phyloP scores from a whole-genome alignment of 2,113 vertebrate species.

The Hemiscyllium ocellatum region DNA sequence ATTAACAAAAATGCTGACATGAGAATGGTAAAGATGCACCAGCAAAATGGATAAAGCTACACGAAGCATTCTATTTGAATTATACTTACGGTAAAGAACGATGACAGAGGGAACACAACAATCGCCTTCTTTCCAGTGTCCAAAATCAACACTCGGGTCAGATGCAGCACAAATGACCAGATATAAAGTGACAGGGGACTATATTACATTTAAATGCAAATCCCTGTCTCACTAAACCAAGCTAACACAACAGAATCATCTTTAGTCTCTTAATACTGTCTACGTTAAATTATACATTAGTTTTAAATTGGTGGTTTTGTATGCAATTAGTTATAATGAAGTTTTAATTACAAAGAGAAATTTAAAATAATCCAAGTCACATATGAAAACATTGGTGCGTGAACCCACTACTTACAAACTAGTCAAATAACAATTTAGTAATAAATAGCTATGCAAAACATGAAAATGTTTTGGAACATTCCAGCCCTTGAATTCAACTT shows the following conservation, averaged over 20 bases:
- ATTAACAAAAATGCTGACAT: conserved; percentile 4
- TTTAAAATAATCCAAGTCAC: background rate
- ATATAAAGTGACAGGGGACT: conserved; percentile 28
- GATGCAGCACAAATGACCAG: conserved; percentile 29
- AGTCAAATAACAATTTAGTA: background rate
- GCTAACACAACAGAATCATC: background rate
- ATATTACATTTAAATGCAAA: conserved; percentile 16
- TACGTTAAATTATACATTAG: conserved; percentile 5
- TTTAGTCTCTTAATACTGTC: background rate
- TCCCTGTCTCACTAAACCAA: background rate
- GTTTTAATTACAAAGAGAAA: background rate
- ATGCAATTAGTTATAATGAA: background rate
- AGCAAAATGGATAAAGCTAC: background rate
- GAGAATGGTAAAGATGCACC: background rate
- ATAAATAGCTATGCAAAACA: background rate
- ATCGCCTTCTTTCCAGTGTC: background rate
- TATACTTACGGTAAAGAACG: conserved; percentile 3
- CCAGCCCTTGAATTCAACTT: background rate
- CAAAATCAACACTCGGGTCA: conserved; percentile 21
- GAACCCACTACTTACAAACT: background rate
- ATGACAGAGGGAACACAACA: conserved; percentile 2
- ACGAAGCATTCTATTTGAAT: conserved; percentile 13
- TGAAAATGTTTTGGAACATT: background rate
- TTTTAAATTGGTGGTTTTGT: background rate
- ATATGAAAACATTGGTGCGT: too few species aligned